Percentiles rank a stretch among this genome's conserved stretches.
Conservation (phyloP, 2,888 invertebrate genomes). For the Morinoia aosen region DNA sequence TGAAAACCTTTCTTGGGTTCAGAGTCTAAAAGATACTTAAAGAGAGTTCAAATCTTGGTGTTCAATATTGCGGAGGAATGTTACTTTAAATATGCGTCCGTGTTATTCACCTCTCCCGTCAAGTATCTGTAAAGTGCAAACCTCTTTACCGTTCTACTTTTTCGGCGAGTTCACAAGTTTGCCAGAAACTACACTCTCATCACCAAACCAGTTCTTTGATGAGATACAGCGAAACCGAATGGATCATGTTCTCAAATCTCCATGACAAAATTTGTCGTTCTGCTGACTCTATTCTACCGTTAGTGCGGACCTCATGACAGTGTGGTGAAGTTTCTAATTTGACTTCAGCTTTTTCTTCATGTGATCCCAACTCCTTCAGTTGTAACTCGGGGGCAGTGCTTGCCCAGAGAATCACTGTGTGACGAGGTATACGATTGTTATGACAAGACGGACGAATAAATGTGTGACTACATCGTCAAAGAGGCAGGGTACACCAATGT, state of each 20-base stretch:
- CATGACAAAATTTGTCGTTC: neutral
- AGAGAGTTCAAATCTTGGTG: neutral
- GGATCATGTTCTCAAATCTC: constrained; percentile 12
- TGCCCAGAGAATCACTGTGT: neutral
- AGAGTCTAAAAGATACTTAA: neutral
- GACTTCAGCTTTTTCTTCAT: constrained; percentile 6
- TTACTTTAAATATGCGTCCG: neutral
- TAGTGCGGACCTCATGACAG: neutral
- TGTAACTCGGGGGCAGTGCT: constrained; percentile 19
- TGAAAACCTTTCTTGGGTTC: neutral
- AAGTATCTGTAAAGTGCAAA: neutral
- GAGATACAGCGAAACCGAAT: neutral
- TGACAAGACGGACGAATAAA: neutral
- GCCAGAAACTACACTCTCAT: neutral
- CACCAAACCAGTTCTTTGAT: neutral
- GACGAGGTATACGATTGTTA: neutral
- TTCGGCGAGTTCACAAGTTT: neutral
- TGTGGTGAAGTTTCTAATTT: neutral
- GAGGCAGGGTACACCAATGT: neutral
- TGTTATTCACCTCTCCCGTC: neutral
- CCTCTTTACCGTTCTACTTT: neutral
- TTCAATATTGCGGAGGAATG: neutral
- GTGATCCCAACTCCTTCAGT: neutral
- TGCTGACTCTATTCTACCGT: neutral
- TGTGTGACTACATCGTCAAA: constrained; percentile 14